Percentiles rank a stretch among this genome's conserved stretches.
Conservation (phyloP, 2,888 invertebrate species). For the Lasioglossum lativentre region DNA sequence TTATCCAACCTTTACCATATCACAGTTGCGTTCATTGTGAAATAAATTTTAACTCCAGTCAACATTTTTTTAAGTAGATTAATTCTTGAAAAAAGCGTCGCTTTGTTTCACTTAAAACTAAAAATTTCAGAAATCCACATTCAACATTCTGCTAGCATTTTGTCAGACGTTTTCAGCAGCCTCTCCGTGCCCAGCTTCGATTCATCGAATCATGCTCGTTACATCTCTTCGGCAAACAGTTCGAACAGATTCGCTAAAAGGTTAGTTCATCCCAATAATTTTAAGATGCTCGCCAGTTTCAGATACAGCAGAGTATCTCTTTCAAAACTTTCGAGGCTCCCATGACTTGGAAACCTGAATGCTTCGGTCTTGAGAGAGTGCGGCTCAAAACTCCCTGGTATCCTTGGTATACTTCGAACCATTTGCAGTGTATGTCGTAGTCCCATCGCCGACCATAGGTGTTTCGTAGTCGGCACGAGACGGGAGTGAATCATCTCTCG, state of each 20-base stretch:
- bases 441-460: constrained; percentile 5
- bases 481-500: constrained; percentile 43
- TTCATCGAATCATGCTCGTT: too few relatives aligned
- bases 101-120: too few relatives aligned
- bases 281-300: neutral
- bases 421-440: neutral
- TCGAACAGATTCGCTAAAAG: neutral
- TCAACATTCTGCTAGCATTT: too few relatives aligned
- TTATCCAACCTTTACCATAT: too few relatives aligned
- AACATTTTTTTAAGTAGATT: too few relatives aligned
- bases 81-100: too few relatives aligned
- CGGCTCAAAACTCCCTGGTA: neutral
- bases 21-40: too few relatives aligned
- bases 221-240: neutral
- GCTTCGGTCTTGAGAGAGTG: neutral
- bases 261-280: neutral
- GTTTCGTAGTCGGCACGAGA: constrained; percentile 39
- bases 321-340: constrained; percentile 3
- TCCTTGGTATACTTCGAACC: neutral
- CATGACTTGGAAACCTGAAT: neutral
- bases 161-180: too few relatives aligned
- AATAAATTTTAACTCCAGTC: too few relatives aligned
- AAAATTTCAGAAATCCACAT: too few relatives aligned
- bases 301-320: neutral
- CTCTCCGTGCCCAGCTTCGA: too few relatives aligned